These are phyloP conservation scores for Metopolophium dirhodum DNA, from an alignment of 1,140 invertebrate genomes.

Conservation along the genomic window DNA sequence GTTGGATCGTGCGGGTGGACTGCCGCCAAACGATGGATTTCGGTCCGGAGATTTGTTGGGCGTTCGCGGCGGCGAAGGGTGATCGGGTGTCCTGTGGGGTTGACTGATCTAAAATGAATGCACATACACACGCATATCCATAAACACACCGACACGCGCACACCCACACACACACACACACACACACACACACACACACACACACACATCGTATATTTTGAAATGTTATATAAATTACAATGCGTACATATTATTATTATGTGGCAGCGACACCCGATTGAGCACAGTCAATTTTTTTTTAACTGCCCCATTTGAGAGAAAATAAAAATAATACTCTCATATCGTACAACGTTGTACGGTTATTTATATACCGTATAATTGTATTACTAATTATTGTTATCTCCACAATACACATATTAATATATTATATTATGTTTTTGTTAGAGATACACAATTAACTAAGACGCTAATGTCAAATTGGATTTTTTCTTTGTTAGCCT, in stretches of 20 bases:
- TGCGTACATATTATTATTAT: not conserved
- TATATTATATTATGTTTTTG: too few relatives aligned
- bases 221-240: not conserved
- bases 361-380: too few relatives aligned
- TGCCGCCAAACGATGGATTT: slow-evolving; percentile 45
- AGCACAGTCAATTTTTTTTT: too few relatives aligned
- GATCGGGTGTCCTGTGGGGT: slow-evolving; percentile 37
- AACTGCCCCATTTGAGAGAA: too few relatives aligned
- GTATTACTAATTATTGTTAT: too few relatives aligned
- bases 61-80: not conserved
- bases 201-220: slow-evolving; percentile 2
- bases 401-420: too few relatives aligned
- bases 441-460: too few relatives aligned
- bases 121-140: not conserved
- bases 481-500: too few relatives aligned
- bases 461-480: too few relatives aligned
- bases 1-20: slow-evolving; percentile 42
- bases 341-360: too few relatives aligned
- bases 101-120: slow-evolving; percentile 43
- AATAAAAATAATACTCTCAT: too few relatives aligned
- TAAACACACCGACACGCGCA: not conserved
- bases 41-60: slow-evolving; percentile 25
- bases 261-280: too few relatives aligned
- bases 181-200: not conserved
- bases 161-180: not conserved